Evolutionary conservation across 2,113 vertebrate genomes (phyloP).

Genomic region (Malurus elegans): DNA sequence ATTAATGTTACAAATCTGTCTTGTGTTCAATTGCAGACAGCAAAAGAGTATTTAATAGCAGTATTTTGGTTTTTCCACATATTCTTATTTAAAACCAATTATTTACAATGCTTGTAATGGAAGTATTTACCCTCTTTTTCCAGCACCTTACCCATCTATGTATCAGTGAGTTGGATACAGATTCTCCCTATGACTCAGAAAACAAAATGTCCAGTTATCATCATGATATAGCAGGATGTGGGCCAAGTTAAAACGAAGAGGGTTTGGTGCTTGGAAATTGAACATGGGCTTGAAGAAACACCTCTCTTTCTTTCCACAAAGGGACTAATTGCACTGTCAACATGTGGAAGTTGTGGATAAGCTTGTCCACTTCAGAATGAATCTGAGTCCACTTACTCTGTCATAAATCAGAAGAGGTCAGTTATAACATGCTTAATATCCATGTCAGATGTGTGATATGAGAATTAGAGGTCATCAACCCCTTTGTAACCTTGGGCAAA

Average conservation of each 20-base stretch:
- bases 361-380: neutral
- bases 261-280: conserved; percentile 12
- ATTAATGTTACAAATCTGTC: conserved; percentile 65
- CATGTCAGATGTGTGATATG: neutral
- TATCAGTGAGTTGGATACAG: conserved; percentile 34
- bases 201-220: conserved; percentile 50
- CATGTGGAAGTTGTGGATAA: conserved; percentile 22
- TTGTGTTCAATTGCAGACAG: conserved; percentile 26
- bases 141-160: conserved; percentile 23
- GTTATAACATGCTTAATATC: neutral
- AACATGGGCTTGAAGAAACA: conserved; percentile 33
- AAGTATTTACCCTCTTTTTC: conserved; percentile 16
- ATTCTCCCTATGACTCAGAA: conserved; percentile 52
- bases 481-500: neutral
- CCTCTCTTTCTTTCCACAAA: neutral
- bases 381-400: neutral
- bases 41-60: conserved; percentile 53
- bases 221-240: conserved; percentile 24
- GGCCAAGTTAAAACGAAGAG: conserved; percentile 59
- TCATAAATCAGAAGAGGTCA: neutral
- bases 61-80: conserved; percentile 49
- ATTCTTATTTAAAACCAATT: conserved; percentile 65
- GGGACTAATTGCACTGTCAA: neutral
- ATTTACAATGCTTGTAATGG: conserved; percentile 47
- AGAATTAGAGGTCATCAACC: neutral